A percentile compares a stretch with the other conserved stretches of the same genome.
Evolutionary conservation across 1,140 invertebrate species (phyloP).

Genomic region (Drosophila tsacasi): DNA sequence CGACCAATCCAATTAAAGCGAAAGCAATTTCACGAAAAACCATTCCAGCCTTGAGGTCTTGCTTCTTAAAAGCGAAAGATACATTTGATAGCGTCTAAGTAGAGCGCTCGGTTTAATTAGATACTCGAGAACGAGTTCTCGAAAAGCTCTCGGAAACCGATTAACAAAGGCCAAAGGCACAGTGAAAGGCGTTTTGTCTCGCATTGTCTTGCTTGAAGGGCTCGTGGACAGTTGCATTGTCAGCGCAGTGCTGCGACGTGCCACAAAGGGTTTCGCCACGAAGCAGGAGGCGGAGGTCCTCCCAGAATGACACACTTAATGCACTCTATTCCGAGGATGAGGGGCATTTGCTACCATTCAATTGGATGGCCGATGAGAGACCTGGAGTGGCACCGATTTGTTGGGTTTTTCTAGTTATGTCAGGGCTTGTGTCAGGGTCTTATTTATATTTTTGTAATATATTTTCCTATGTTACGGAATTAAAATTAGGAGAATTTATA

Average conservation of each 20-base stretch:
- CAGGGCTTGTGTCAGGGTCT: background rate
- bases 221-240: constrained; percentile 67
- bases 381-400: constrained; percentile 10
- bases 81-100: constrained; percentile 57
- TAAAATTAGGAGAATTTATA: background rate
- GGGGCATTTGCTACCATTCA: constrained; percentile 13
- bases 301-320: constrained; percentile 58
- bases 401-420: background rate
- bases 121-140: constrained; percentile 47
- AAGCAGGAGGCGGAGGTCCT: constrained; percentile 18
- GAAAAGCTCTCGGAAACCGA: constrained; percentile 39
- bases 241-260: constrained; percentile 32
- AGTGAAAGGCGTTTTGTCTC: constrained; percentile 31
- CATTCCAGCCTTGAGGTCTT: constrained; percentile 42
- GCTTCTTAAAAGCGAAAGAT: constrained; percentile 35
- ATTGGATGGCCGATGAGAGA: constrained; percentile 15
- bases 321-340: constrained; percentile 17
- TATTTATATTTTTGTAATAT: background rate
- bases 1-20: constrained; percentile 74
- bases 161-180: constrained; percentile 63
- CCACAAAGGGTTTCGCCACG: constrained; percentile 51
- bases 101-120: constrained; percentile 73
- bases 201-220: constrained; percentile 55
- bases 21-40: constrained; percentile 71
- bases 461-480: too few relatives aligned